These are phyloP conservation scores for Eurytoma adleriae DNA, from an alignment of 2,888 invertebrate species.

Conservation along the genomic window DNA sequence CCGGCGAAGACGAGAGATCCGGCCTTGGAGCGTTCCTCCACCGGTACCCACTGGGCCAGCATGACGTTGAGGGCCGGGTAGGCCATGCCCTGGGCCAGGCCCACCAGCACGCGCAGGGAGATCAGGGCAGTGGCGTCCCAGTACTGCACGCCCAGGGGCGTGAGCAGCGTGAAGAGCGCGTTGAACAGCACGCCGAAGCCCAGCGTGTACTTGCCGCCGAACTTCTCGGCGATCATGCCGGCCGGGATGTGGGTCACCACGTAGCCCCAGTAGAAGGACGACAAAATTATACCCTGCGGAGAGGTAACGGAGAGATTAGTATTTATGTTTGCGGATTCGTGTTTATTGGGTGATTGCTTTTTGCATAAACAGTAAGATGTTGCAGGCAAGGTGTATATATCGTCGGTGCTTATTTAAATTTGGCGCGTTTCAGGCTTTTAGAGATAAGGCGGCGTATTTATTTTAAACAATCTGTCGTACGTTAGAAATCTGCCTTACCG, in stretches of 20 bases:
- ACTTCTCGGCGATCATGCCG: conserved; percentile 85
- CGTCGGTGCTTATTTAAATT: background rate
- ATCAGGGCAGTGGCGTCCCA: conserved; percentile 84
- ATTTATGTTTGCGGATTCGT: too few relatives aligned
- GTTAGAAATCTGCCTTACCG: background rate
- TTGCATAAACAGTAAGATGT: too few relatives aligned
- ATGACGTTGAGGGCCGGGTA: conserved; percentile 88
- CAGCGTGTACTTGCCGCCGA: conserved; percentile 89
- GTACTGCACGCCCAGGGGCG: conserved; percentile 83
- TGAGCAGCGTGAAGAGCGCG: conserved; percentile 86
- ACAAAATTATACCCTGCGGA: conserved; percentile 83
- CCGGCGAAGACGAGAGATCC: conserved; percentile 88
- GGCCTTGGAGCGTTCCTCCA: conserved; percentile 84
- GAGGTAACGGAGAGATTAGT: background rate
- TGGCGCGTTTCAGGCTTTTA: too few relatives aligned
- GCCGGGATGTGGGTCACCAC: conserved; percentile 88
- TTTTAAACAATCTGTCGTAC: background rate
- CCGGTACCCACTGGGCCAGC: conserved; percentile 87
- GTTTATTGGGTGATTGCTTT: too few relatives aligned
- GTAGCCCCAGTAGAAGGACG: conserved; percentile 89
- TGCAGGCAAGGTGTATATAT: background rate
- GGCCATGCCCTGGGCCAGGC: conserved; percentile 88
- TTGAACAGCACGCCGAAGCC: conserved; percentile 87
- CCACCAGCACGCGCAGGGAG: conserved; percentile 84
- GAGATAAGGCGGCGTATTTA: too few relatives aligned